phyloP scores from a whole-genome alignment of 2,113 vertebrate species.

The Lonchura striata region DNA sequence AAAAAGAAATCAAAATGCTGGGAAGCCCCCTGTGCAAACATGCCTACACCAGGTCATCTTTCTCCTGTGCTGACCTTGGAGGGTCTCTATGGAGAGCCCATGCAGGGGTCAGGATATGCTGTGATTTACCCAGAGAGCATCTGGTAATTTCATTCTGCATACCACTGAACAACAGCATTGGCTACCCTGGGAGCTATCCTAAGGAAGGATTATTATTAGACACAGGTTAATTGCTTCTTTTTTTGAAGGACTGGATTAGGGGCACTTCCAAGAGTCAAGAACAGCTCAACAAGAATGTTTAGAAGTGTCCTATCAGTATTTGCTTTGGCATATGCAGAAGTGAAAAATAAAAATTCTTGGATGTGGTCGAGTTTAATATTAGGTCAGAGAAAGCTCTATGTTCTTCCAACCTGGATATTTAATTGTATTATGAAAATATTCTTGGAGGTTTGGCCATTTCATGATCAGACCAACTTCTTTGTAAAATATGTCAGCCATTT shows the following conservation, averaged over 20 bases:
- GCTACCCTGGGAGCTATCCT: neutral
- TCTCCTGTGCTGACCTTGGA: neutral
- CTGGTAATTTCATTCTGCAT: neutral
- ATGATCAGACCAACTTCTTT: neutral
- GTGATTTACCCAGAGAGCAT: neutral
- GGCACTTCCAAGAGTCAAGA: neutral
- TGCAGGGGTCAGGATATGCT: neutral
- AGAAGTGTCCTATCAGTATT: neutral
- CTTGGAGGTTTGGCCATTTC: neutral
- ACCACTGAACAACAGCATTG: neutral
- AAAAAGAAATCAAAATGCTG: neutral
- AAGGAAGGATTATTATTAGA: neutral
- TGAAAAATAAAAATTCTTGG: constrained; percentile 35
- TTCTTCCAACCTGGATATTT: constrained; percentile 26
- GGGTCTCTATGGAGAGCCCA: neutral
- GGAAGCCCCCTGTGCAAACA: neutral
- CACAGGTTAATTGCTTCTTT: neutral
- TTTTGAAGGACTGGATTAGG: neutral
- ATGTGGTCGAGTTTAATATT: constrained; percentile 54
- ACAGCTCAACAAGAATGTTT: constrained; percentile 12
- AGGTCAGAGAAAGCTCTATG: constrained; percentile 13
- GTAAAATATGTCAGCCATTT: constrained; percentile 24
- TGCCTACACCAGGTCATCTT: rapidly evolving
- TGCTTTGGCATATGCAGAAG: neutral
- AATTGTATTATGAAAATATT: constrained; percentile 51